A percentile compares a stretch with the other conserved stretches of the same genome.
phyloP scores from a whole-genome alignment of 37 sponge, comb jelly and placozoan species.

The Halichondria panicea region DNA sequence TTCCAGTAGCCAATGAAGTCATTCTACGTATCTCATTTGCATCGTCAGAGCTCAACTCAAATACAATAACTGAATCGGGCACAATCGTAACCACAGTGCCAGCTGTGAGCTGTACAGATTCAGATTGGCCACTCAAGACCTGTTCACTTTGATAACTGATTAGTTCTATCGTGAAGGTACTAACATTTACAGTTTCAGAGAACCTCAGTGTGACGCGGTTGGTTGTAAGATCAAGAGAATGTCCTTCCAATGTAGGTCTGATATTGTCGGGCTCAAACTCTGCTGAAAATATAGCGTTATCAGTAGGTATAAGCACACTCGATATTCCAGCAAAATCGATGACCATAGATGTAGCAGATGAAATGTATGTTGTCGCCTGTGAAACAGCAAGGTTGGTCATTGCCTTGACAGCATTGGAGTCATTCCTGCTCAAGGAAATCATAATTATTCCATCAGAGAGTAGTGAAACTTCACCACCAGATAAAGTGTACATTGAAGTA shows the following conservation, averaged over 20 bases:
- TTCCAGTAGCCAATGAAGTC: slow-evolving; percentile 36
- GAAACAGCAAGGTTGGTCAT: slow-evolving; percentile 51
- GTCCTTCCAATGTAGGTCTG: slow-evolving; percentile 50
- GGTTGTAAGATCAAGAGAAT: slow-evolving; percentile 50
- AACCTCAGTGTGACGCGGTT: slow-evolving; percentile 64
- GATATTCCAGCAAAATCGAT: slow-evolving; percentile 68
- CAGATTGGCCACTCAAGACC: neutral
- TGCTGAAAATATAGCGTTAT: slow-evolving; percentile 31
- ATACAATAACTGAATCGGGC: slow-evolving; percentile 37
- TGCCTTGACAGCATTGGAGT: slow-evolving; percentile 71
- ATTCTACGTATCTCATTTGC: slow-evolving; percentile 50
- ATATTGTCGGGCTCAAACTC: slow-evolving; percentile 76
- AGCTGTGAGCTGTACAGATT: slow-evolving; percentile 59
- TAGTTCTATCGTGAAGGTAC: slow-evolving; percentile 54
- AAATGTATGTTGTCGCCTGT: slow-evolving; percentile 57
- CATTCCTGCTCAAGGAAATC: slow-evolving; percentile 40
- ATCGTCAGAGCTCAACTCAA: slow-evolving; percentile 47
- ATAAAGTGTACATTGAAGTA: slow-evolving; percentile 31
- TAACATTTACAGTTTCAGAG: slow-evolving; percentile 82
- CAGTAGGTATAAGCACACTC: slow-evolving; percentile 20
- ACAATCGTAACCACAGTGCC: slow-evolving; percentile 29
- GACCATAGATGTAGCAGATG: slow-evolving; percentile 29
- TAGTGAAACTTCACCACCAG: slow-evolving; percentile 10
- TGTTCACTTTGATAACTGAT: slow-evolving; percentile 59
- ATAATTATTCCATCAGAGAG: slow-evolving; percentile 13